These are phyloP conservation scores for Lethenteron camtschaticum DNA, from an alignment of 2,113 vertebrate species.

Conservation along the genomic window DNA sequence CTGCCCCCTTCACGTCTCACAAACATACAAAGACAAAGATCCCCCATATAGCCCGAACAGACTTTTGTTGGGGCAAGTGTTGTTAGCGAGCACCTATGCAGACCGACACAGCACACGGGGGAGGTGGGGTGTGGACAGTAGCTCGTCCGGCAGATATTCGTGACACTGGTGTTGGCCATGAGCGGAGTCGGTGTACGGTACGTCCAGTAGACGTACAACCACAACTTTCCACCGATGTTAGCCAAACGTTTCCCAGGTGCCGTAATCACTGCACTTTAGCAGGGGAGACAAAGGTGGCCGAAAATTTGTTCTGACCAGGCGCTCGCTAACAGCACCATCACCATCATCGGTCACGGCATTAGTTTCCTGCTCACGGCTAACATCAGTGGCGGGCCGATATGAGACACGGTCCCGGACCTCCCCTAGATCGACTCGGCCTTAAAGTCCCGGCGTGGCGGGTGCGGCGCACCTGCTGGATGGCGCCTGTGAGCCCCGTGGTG, in stretches of 20 bases:
- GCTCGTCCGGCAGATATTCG: not conserved
- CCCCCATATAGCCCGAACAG: too few species aligned
- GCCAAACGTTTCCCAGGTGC: not conserved
- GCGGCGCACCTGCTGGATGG: conserved; percentile 1
- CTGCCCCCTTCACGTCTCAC: too few species aligned
- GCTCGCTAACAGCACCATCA: not conserved
- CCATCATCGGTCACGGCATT: not conserved
- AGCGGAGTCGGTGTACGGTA: not conserved
- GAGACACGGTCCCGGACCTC: not conserved
- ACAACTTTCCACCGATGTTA: not conserved
- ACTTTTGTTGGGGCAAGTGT: too few species aligned
- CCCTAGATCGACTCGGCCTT: not conserved
- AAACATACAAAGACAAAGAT: too few species aligned
- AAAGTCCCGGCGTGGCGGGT: not conserved
- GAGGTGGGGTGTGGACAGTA: not conserved
- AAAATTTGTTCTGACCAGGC: not conserved
- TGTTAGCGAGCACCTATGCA: too few species aligned
- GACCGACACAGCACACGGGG: too few species aligned
- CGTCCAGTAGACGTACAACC: not conserved
- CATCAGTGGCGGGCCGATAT: not conserved
- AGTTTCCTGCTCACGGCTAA: not conserved
- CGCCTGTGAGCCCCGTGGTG: not conserved
- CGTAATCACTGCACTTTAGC: not conserved
- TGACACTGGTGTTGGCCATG: not conserved
- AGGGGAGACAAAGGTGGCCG: not conserved